A percentile compares a stretch with the other conserved stretches of the same genome.
Evolutionary conservation across 2,888 invertebrate species (phyloP).

Genomic region (Nemoura dubitans): DNA sequence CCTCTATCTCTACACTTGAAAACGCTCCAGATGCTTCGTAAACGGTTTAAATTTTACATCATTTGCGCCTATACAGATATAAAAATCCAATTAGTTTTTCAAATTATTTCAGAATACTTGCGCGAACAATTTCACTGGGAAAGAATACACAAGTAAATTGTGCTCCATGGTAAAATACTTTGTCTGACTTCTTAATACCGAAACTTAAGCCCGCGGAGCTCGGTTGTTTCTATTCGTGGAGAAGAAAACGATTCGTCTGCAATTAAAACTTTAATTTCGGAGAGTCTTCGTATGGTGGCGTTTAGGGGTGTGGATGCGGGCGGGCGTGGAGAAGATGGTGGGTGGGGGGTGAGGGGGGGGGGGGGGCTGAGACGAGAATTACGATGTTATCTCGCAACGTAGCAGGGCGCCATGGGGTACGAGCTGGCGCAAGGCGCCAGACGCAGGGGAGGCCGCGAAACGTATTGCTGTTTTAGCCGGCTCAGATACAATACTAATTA

Average conservation of each 20-base stretch:
- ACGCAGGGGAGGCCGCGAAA: slow-evolving; percentile 32
- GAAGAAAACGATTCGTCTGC: slow-evolving; percentile 47
- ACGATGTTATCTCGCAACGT: slow-evolving; percentile 21
- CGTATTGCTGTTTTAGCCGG: slow-evolving; percentile 39
- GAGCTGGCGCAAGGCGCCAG: no score
- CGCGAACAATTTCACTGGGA: not conserved
- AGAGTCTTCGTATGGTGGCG: slow-evolving; percentile 38
- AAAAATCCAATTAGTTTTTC: slow-evolving; percentile 2
- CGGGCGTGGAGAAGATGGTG: not conserved
- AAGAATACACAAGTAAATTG: slow-evolving; percentile 28
- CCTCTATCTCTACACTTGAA: not conserved
- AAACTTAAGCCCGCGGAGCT: slow-evolving; percentile 24
- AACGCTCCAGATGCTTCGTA: not conserved
- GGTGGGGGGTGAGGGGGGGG: not conserved
- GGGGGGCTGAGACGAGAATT: slow-evolving; percentile 31
- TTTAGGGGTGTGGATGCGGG: slow-evolving; percentile 23
- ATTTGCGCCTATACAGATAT: not conserved
- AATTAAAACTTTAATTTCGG: slow-evolving; percentile 49
- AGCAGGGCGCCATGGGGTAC: slow-evolving; percentile 1
- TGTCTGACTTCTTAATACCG: slow-evolving; percentile 41
- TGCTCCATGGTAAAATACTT: not conserved
- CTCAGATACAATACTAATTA: slow-evolving; percentile 39
- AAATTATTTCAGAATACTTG: slow-evolving; percentile 25
- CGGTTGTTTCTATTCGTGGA: slow-evolving; percentile 27
- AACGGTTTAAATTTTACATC: not conserved